These are phyloP conservation scores for Bubo bubo DNA, from an alignment of 2,113 vertebrate species.

Conservation along the genomic window DNA sequence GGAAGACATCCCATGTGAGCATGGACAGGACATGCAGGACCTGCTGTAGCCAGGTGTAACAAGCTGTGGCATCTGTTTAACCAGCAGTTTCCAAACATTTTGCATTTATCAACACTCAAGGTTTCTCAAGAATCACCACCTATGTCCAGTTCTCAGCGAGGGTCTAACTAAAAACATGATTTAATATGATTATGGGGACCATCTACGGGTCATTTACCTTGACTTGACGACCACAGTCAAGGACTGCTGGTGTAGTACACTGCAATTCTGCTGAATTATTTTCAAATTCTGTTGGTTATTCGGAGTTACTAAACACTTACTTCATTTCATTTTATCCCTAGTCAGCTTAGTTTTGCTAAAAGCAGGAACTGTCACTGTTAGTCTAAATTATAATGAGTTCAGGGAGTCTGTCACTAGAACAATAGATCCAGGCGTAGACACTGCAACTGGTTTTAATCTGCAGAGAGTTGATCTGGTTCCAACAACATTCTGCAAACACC, in stretches of 20 bases:
- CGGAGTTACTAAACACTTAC: neutral
- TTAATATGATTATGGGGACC: neutral
- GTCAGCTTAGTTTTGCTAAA: slow-evolving; percentile 55
- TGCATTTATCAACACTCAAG: neutral
- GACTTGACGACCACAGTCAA: neutral
- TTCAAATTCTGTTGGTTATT: neutral
- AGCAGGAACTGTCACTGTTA: slow-evolving; percentile 39
- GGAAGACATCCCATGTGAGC: neutral
- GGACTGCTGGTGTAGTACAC: neutral
- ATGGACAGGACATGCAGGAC: neutral
- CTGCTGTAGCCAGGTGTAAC: neutral
- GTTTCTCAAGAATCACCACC: neutral
- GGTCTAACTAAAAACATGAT: neutral
- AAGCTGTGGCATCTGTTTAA: neutral
- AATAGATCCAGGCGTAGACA: slow-evolving; percentile 22
- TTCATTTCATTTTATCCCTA: neutral
- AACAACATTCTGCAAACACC: slow-evolving; percentile 18
- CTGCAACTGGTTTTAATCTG: slow-evolving; percentile 59
- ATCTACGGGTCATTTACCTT: neutral
- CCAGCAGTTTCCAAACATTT: neutral
- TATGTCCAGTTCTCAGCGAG: neutral
- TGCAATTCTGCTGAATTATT: neutral
- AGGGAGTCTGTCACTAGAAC: slow-evolving; percentile 55
- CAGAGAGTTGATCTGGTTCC: slow-evolving; percentile 30
- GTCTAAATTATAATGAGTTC: slow-evolving; percentile 19